Conservation (phyloP, 2,888 invertebrate species). For the Geotrupes spiniger region DNA sequence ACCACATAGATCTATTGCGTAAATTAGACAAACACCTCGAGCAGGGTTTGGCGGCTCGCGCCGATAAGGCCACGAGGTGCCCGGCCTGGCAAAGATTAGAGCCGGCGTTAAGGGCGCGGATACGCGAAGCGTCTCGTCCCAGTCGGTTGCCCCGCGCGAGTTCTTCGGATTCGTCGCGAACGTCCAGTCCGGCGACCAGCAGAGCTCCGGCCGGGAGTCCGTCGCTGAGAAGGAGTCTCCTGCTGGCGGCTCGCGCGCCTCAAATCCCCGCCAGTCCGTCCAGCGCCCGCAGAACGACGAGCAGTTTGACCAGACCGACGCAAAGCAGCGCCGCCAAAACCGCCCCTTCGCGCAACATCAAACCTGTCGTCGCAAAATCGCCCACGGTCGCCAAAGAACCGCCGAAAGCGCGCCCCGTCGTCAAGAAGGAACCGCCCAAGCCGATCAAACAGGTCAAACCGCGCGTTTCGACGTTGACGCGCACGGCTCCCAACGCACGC, state of each 20-base stretch:
- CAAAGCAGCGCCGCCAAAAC: slow-evolving; percentile 60
- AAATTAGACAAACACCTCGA: slow-evolving; percentile 67
- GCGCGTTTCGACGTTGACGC: slow-evolving; percentile 10
- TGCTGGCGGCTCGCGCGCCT: slow-evolving; percentile 55
- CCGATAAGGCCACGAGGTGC: slow-evolving; percentile 62
- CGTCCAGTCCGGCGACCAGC: slow-evolving; percentile 61
- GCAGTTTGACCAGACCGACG: slow-evolving; percentile 56
- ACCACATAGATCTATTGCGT: slow-evolving; percentile 53
- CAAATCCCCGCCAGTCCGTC: slow-evolving; percentile 52
- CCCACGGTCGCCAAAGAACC: slow-evolving; percentile 16
- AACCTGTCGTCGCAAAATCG: slow-evolving; percentile 19
- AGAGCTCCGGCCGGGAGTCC: slow-evolving; percentile 41
- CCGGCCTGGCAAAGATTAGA: slow-evolving; percentile 66
- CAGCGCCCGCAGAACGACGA: slow-evolving; percentile 48
- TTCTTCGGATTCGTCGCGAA: slow-evolving; percentile 62
- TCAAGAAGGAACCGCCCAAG: slow-evolving; percentile 19
- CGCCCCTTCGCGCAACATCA: slow-evolving; percentile 41
- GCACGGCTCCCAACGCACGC: slow-evolving; percentile 13
- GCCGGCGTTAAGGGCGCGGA: slow-evolving; percentile 55
- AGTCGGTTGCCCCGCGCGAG: slow-evolving; percentile 45
- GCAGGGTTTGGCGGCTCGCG: slow-evolving; percentile 68
- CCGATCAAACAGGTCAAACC: slow-evolving; percentile 15
- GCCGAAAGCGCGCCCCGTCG: slow-evolving; percentile 19
- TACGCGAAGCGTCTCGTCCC: slow-evolving; percentile 51
- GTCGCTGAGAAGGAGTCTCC: slow-evolving; percentile 52